These are phyloP conservation scores for Pharmacophagus antenor DNA, from an alignment of 2,888 invertebrate species.

Conservation along the genomic window DNA sequence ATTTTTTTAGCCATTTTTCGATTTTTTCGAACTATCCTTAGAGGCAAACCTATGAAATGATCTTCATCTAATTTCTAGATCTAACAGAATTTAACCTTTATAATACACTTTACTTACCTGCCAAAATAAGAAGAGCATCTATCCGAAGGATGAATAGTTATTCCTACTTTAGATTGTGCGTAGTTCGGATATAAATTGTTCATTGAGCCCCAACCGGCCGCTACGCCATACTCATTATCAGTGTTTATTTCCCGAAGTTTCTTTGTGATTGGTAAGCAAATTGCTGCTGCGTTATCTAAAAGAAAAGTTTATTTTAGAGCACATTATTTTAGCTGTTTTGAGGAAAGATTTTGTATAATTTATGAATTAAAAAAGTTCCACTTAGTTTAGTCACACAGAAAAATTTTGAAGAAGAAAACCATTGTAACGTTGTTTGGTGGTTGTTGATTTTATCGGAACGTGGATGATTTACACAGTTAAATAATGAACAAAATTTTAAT, in stretches of 20 bases:
- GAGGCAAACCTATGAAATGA: background rate
- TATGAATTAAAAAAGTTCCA: too few species aligned
- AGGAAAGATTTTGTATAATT: too few species aligned
- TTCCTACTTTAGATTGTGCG: slow-evolving; percentile 27
- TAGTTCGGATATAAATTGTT: slow-evolving; percentile 29
- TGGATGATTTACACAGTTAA: too few species aligned
- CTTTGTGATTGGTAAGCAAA: slow-evolving; percentile 15
- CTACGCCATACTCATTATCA: background rate
- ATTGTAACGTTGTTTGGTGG: too few species aligned
- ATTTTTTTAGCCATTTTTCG: too few species aligned
- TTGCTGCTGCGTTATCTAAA: slow-evolving; percentile 15
- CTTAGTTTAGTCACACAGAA: too few species aligned
- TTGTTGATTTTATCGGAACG: too few species aligned
- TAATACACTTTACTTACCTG: slow-evolving; percentile 20
- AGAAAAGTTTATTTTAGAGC: background rate
- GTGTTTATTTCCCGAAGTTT: slow-evolving; percentile 1
- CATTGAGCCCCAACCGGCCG: slow-evolving; percentile 41
- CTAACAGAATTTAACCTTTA: background rate
- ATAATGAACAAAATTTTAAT: too few species aligned
- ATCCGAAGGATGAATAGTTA: slow-evolving; percentile 32
- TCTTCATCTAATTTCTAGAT: background rate
- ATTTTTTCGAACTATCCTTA: too few species aligned
- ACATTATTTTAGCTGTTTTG: too few species aligned
- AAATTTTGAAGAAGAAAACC: too few species aligned
- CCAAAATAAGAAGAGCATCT: slow-evolving; percentile 27